Evolutionary conservation across 2,113 vertebrate genomes (phyloP).

Genomic region (Bagarius yarrelli): DNA sequence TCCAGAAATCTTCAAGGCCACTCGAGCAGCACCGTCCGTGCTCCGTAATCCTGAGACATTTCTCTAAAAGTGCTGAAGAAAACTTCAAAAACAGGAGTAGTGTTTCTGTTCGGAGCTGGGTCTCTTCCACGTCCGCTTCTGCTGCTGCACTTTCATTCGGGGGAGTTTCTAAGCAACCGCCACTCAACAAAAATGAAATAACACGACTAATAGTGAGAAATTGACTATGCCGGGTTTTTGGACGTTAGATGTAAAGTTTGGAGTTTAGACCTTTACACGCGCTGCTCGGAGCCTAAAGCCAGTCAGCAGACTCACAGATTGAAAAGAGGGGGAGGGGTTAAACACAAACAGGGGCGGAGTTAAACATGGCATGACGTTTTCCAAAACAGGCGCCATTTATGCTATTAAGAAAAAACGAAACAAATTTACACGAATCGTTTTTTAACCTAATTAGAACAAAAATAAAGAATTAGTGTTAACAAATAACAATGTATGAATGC

Average conservation of each 20-base stretch:
- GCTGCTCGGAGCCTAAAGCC: background rate
- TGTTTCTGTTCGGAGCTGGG: background rate
- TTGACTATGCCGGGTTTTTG: too few relatives aligned
- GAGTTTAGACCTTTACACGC: background rate
- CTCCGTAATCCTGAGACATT: conserved; percentile 18
- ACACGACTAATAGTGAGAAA: background rate
- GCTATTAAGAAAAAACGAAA: background rate
- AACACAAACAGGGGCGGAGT: conserved; percentile 37
- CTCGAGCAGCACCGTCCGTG: background rate
- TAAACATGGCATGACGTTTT: background rate
- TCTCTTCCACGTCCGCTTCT: background rate
- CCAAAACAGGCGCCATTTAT: background rate
- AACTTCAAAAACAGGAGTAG: background rate
- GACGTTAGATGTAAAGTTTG: background rate
- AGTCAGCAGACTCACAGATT: background rate
- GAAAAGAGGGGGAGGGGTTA: background rate
- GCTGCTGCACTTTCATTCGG: conserved; percentile 15
- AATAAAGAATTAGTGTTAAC: too few relatives aligned
- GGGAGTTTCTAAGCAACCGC: background rate
- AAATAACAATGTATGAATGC: background rate
- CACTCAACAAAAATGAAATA: background rate
- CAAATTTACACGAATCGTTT: background rate
- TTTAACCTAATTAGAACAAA: background rate
- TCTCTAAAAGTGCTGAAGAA: background rate
- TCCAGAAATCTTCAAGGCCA: conserved; percentile 20